Conservation (phyloP, 2,113 vertebrate species). For the Cryptomyrus ogoouensis region DNA sequence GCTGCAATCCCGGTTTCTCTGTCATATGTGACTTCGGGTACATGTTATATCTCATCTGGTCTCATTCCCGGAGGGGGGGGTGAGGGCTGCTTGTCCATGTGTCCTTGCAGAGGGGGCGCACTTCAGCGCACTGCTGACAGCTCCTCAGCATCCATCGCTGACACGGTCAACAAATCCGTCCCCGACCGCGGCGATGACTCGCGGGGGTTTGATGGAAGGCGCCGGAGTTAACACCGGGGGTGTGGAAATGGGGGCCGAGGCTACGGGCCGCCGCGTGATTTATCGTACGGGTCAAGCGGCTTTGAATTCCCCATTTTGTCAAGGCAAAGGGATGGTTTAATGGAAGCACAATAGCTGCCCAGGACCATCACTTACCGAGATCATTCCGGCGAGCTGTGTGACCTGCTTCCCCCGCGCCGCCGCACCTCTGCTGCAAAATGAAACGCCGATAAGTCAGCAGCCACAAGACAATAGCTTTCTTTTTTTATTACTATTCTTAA, state of each 20-base stretch:
- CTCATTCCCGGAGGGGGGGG: not conserved
- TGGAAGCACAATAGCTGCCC: not conserved
- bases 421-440: not conserved
- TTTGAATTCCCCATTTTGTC: conserved; percentile 13
- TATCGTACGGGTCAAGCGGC: not conserved
- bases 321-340: conserved; percentile 10
- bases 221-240: not conserved
- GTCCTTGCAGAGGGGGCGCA: not conserved
- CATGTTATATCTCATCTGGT: not conserved
- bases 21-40: not conserved
- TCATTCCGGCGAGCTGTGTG: not conserved
- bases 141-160: not conserved
- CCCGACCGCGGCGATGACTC: not conserved
- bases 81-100: not conserved
- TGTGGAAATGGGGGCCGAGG: not conserved
- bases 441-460: not conserved
- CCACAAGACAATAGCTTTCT: not conserved
- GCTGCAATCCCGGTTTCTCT: not conserved
- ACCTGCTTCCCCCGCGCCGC: not conserved
- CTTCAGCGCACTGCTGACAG: not conserved
- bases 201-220: not conserved
- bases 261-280: not conserved
- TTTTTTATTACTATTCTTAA: not conserved
- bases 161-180: not conserved
- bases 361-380: not conserved